Base-by-base conservation (phyloP, 2,888 invertebrate species). In the Pomacea canaliculata region DNA sequence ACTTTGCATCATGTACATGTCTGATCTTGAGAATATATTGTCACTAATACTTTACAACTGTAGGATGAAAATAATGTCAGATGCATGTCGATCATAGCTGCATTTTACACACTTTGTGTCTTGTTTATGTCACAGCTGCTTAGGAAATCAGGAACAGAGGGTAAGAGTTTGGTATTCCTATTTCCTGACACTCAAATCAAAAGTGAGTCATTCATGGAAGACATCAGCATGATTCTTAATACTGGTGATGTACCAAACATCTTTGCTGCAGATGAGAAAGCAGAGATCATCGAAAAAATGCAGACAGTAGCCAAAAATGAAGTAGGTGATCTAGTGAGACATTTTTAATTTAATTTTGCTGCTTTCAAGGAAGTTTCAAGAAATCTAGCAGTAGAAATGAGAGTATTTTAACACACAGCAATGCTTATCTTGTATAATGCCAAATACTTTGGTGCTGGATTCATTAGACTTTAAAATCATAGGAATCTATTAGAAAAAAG, bases 181-280 rank as follows among this genome's bases (percentile, higher is more conserved):
- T 91, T 91, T 83, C 86, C 89, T 46, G 91, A 91, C 84, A 91
- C 88, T 74, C 91, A 91, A 82, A 91, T 91, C 74, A 91, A 91
- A 79, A 88, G 89, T 79, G 91, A 91, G 78, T 87, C 88, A 1
- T 91, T 91, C 80, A 91, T 91, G 89, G 91, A 91, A 81, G 91
- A 91, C 82, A 90, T 91, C 71, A 90, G 90, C 82, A 91, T 91
- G 90, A 89, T 91, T 73, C 86, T 91, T 8, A 91, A 91, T 83
- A 90, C 91, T 8, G 91, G 91, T 8, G 91, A 91, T 81, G 90
- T 91, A 27, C 91, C 91, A 13, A 91, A 91, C 79, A 82, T 91
- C 62, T 91, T 90, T 81, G 88, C 90, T 9, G 81, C 89, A 18
- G 91, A 91, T 82, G 91, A 91, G 81, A 91, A 90, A 78, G 91